These are phyloP conservation scores for Neogobius melanostomus DNA, from an alignment of 2,113 vertebrate species.

Conservation along the genomic window DNA sequence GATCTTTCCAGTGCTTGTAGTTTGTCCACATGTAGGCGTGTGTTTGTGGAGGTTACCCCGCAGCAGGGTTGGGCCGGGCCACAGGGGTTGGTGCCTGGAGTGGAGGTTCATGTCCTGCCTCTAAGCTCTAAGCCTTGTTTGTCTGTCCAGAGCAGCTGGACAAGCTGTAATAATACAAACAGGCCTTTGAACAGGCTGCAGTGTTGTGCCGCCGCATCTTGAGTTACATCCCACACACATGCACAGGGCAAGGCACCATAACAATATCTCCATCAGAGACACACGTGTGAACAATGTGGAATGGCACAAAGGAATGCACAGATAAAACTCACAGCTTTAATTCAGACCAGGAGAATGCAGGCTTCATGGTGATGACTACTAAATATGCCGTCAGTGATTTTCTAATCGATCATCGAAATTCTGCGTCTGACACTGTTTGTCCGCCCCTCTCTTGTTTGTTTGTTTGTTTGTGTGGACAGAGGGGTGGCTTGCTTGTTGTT, in stretches of 20 bases:
- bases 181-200: slow-evolving; percentile 77
- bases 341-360: slow-evolving; percentile 2
- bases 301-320: slow-evolving; percentile 9
- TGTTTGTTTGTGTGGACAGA: slow-evolving; percentile 64
- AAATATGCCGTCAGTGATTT: slow-evolving; percentile 33
- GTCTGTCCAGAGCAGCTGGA: slow-evolving; percentile 78
- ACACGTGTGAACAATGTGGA: slow-evolving; percentile 15
- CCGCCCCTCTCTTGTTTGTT: slow-evolving; percentile 59
- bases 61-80: slow-evolving; percentile 56
- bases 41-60: slow-evolving; percentile 61
- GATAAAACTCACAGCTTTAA: neutral
- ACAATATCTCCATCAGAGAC: slow-evolving; percentile 36
- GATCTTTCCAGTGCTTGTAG: slow-evolving; percentile 46
- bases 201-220: slow-evolving; percentile 71
- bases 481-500: slow-evolving; percentile 63
- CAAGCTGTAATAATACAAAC: slow-evolving; percentile 83
- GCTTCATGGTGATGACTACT: slow-evolving; percentile 23
- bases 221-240: slow-evolving; percentile 67
- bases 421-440: slow-evolving; percentile 43
- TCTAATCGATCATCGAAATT: slow-evolving; percentile 60
- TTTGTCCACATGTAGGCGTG: slow-evolving; percentile 64
- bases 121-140: slow-evolving; percentile 75
- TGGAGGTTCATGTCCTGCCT: slow-evolving; percentile 72
- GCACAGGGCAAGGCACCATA: neutral
- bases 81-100: slow-evolving; percentile 59